phyloP scores from a whole-genome alignment of 2,113 vertebrate species.

The Dromaius novaehollandiae region DNA sequence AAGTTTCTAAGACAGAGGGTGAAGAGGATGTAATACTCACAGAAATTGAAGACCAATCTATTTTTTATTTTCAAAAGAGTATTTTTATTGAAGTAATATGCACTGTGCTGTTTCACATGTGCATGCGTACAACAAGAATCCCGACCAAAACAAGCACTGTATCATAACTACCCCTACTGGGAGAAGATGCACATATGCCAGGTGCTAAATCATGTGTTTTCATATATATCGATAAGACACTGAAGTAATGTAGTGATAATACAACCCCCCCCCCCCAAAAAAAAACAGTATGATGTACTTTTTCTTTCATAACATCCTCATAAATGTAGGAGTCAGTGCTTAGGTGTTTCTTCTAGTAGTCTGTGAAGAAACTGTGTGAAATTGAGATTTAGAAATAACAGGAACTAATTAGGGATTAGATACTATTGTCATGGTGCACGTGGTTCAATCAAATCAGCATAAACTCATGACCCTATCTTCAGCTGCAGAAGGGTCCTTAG shows the following conservation, averaged over 20 bases:
- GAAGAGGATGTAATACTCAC: neutral
- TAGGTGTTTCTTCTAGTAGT: neutral
- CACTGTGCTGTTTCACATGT: neutral
- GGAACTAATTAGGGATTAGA: neutral
- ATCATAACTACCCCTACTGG: rapidly evolving
- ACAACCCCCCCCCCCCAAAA: neutral
- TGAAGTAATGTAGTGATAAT: neutral
- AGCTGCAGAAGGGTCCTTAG: neutral
- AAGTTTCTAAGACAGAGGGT: neutral
- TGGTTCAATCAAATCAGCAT: neutral
- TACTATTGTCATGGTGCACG: neutral
- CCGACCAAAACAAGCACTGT: neutral
- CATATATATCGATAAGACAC: neutral
- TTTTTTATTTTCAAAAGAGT: neutral
- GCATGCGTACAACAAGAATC: neutral
- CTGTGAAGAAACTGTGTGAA: neutral
- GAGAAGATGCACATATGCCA: neutral
- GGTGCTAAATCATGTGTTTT: neutral
- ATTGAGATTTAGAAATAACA: constrained; percentile 7
- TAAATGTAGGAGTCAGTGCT: neutral
- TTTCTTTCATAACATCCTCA: neutral
- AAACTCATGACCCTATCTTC: neutral
- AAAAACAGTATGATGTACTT: neutral
- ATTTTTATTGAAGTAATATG: neutral
- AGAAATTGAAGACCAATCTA: neutral